Conservation (phyloP, 2,888 invertebrate species). For the Candidula unifasciata region DNA sequence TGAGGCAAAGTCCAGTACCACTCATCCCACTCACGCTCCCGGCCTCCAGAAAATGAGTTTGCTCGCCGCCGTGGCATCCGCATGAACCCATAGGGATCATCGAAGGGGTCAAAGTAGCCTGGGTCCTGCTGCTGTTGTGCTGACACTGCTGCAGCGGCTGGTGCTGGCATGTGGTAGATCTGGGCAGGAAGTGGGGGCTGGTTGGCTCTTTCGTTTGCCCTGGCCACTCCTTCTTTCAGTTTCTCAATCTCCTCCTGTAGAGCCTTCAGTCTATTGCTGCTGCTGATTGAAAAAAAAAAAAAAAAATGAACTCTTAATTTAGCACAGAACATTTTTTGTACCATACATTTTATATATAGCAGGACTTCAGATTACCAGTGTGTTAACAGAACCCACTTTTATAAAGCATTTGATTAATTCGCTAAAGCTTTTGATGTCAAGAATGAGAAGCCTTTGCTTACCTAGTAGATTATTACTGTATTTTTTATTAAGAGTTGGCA, state of each 20-base stretch:
- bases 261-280: slow-evolving; percentile 64
- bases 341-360: too few relatives aligned
- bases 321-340: too few relatives aligned
- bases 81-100: slow-evolving; percentile 72
- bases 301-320: background rate
- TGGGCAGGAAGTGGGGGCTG: slow-evolving; percentile 50
- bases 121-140: slow-evolving; percentile 60
- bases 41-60: slow-evolving; percentile 70
- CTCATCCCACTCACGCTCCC: slow-evolving; percentile 67
- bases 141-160: slow-evolving; percentile 54
- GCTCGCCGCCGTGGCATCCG: slow-evolving; percentile 69
- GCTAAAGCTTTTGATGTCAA: too few relatives aligned
- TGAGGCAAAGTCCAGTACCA: slow-evolving; percentile 66
- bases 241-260: slow-evolving; percentile 69
- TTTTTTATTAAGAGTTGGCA: too few relatives aligned
- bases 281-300: slow-evolving; percentile 39
- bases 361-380: too few relatives aligned
- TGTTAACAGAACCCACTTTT: too few relatives aligned
- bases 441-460: too few relatives aligned
- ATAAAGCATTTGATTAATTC: too few relatives aligned
- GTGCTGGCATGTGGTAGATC: slow-evolving; percentile 44
- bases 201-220: slow-evolving; percentile 61
- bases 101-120: slow-evolving; percentile 70
- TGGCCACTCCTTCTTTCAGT: slow-evolving; percentile 64
- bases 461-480: too few relatives aligned